Evolutionary conservation across 1,140 invertebrate genomes (phyloP).

Genomic region (Theocolax elegans): DNA sequence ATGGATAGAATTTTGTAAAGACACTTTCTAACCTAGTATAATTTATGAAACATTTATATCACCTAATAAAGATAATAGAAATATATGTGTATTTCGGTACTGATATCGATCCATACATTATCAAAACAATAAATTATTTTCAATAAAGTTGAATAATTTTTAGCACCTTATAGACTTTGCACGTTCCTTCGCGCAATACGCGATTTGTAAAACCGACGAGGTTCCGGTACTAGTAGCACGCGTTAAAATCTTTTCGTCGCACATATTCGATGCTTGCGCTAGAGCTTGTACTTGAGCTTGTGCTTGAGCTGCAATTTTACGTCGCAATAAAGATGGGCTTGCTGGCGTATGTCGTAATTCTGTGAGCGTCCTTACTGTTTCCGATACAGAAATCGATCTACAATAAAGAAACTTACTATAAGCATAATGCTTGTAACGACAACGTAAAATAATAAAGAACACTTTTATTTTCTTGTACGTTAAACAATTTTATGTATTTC

Average conservation of each 20-base stretch:
- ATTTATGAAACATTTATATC: no score
- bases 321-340: slow-evolving; percentile 81
- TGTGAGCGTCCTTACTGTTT: slow-evolving; percentile 86
- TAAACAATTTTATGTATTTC: no score
- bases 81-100: no score
- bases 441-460: no score
- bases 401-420: slow-evolving; percentile 26
- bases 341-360: slow-evolving; percentile 87
- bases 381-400: slow-evolving; percentile 75
- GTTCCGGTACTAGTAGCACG: slow-evolving; percentile 26
- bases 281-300: slow-evolving; percentile 46
- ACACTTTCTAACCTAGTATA: no score
- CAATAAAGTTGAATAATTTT: no score
- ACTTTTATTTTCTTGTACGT: no score
- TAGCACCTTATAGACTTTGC: slow-evolving; percentile 35
- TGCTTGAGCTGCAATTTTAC: slow-evolving; percentile 65
- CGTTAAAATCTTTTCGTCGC: slow-evolving; percentile 19
- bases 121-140: background rate
- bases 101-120: no score
- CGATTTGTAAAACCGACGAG: slow-evolving; percentile 50
- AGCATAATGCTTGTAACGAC: no score
- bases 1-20: no score
- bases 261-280: slow-evolving; percentile 22
- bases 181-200: slow-evolving; percentile 54
- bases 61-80: no score